Base-by-base conservation (phyloP, 2,888 invertebrate genomes). In the Pelosia muscerda region DNA sequence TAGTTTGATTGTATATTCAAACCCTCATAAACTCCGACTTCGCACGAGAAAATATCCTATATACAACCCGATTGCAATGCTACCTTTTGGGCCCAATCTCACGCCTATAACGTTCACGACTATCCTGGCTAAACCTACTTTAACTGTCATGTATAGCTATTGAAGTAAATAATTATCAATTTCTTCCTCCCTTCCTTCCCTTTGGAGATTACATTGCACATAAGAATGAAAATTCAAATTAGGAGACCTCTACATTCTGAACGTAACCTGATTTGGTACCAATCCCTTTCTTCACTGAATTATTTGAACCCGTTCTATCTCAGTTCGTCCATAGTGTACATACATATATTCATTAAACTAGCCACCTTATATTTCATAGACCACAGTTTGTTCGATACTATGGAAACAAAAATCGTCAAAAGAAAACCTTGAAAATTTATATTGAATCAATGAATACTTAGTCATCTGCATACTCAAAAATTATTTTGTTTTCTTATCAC, bases 401-500 rank as follows among this genome's bases (percentile, higher is more conserved):
- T 49, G 8, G n/a, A 49, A 49, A 49, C 15, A 6, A 8, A 49
- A 49, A 49, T n/a, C 42, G 0, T 42, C 6, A 8, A 0, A 9
- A n/a, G 49, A 49, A 49, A 49, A 49, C n/a, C 6, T 49, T 49
- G n/a, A 8, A 49, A 49, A 19, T 19, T 19, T 11, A 9, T 9
- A 49, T 9, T 9, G 42, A 42, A 42, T n/a, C 4, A 38, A 38
- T 42, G 19, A 42, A 6, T 31, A 8, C 42, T 0, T 42, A n/a
- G 49, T n/a, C n/a, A n/a, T 49, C 42, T n/a, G 49, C 49, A n/a
- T 49, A 49, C 15, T n/a, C 49, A n/a, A n/a, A 49, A 49, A n/a
- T n/a, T n/a, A 49, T 49, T n/a, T 49, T 8, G n/a, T n/a, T n/a
- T 49, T 19, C 65, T 60, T 58, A 34, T 19, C 23, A 63, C 56